These are phyloP conservation scores for Dynastes maya DNA, from an alignment of 2,888 invertebrate species.

Conservation along the genomic window DNA sequence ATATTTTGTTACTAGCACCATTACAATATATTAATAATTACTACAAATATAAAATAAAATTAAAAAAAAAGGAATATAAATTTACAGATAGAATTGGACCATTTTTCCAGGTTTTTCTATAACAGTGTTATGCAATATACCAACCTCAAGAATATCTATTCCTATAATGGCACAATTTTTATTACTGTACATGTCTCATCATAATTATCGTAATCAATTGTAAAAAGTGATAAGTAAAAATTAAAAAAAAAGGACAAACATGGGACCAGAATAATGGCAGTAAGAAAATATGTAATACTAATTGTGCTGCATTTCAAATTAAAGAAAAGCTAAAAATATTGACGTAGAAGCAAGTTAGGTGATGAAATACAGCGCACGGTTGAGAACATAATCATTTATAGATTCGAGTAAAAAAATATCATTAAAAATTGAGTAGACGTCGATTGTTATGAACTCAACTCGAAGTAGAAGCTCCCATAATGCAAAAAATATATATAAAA, in stretches of 20 bases:
- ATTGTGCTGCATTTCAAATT: conserved; percentile 60
- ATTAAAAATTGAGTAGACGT: conserved; percentile 26
- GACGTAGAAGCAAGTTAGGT: conserved; percentile 43
- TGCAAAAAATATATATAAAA: conserved; percentile 51
- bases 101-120: conserved; percentile 55
- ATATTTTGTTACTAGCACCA: conserved; percentile 66
- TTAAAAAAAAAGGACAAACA: conserved; percentile 63
- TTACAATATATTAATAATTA: conserved; percentile 59
- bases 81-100: conserved; percentile 59
- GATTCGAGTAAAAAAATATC: conserved; percentile 38
- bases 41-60: conserved; percentile 56
- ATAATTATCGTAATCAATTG: conserved; percentile 50
- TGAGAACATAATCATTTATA: conserved; percentile 36
- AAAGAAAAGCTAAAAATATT: conserved; percentile 48
- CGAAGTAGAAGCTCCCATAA: conserved; percentile 52
- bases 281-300: conserved; percentile 62
- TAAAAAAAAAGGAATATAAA: conserved; percentile 54
- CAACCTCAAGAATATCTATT: conserved; percentile 59
- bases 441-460: conserved; percentile 33
- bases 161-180: conserved; percentile 68
- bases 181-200: conserved; percentile 62
- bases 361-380: conserved; percentile 48
- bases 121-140: conserved; percentile 50
- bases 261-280: conserved; percentile 67
- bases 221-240: conserved; percentile 54